Evolutionary conservation across 2,113 vertebrate species (phyloP).

Genomic region (Lynx canadensis): DNA sequence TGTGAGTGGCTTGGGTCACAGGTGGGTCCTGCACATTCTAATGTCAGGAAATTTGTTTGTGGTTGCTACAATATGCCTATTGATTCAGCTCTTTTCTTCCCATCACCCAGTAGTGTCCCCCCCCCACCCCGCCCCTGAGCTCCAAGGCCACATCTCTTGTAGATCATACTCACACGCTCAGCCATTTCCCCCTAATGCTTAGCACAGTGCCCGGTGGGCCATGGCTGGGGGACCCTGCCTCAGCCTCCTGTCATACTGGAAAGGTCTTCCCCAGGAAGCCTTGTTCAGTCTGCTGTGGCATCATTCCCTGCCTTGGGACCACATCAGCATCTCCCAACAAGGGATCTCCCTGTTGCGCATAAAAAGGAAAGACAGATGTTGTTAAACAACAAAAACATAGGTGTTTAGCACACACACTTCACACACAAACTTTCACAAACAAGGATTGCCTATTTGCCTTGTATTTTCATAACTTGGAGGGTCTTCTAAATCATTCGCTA

Average conservation of each 20-base stretch:
- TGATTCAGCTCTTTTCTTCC: slow-evolving; percentile 1
- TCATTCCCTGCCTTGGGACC: background rate
- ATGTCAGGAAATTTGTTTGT: background rate
- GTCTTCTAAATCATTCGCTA: background rate
- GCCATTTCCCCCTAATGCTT: background rate
- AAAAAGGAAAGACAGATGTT: background rate
- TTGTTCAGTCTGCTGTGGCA: background rate
- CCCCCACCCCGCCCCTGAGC: too few relatives aligned
- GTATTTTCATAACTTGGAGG: background rate
- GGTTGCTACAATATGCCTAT: background rate
- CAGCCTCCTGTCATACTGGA: background rate
- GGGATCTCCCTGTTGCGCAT: background rate
- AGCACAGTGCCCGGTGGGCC: background rate
- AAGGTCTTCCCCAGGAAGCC: background rate
- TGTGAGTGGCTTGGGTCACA: background rate
- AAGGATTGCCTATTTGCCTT: background rate
- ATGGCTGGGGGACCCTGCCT: background rate
- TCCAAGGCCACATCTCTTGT: background rate
- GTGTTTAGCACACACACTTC: background rate
- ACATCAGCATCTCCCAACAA: background rate
- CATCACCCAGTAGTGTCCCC: background rate
- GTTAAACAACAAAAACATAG: background rate
- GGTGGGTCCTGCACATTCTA: background rate
- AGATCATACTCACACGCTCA: background rate
- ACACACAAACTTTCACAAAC: background rate